These are phyloP conservation scores for Crotalus viridis DNA, from an alignment of 2,113 vertebrate species.

Conservation along the genomic window DNA sequence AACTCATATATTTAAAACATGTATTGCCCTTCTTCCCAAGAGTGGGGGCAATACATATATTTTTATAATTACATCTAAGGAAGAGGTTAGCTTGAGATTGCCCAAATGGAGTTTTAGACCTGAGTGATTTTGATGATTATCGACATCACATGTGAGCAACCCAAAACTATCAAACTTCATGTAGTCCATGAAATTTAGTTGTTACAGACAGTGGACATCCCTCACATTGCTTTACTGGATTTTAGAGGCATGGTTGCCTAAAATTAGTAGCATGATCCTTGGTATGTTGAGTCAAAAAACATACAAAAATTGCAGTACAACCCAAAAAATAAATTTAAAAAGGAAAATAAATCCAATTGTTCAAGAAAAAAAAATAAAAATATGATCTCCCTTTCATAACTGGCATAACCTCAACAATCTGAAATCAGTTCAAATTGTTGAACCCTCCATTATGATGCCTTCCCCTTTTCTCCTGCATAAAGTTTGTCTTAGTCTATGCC, in stretches of 20 bases:
- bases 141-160: neutral
- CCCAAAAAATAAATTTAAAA: neutral
- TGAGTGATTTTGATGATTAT: neutral
- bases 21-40: neutral
- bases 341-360: neutral
- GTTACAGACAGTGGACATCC: neutral
- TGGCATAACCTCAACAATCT: neutral
- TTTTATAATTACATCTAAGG: neutral
- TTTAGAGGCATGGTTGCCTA: neutral
- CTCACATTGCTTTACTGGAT: neutral
- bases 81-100: neutral
- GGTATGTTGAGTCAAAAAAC: neutral
- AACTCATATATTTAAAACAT: neutral
- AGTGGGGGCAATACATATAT: neutral
- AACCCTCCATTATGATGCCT: neutral
- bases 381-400: neutral
- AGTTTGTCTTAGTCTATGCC: neutral
- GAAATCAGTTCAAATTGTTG: neutral
- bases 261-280: neutral
- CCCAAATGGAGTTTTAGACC: neutral
- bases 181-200: neutral
- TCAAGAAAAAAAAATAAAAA: neutral
- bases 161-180: neutral
- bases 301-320: neutral
- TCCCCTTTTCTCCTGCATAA: neutral